Base-by-base conservation (phyloP, 2,888 invertebrate species). In the Tanytarsus gracilentus region DNA sequence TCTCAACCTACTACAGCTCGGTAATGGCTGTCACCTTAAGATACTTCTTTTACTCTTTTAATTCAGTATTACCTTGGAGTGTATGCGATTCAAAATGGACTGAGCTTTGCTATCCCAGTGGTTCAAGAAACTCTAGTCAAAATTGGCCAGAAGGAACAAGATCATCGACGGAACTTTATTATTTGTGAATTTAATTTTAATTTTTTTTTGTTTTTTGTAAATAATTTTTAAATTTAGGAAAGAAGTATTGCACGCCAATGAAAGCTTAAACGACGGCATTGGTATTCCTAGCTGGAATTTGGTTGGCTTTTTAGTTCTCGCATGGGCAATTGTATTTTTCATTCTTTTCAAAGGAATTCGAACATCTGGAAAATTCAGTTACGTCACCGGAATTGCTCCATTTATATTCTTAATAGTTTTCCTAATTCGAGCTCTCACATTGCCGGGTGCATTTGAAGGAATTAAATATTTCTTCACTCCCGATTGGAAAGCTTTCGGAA, bases 371-470 rank as follows among this genome's bases (percentile, higher is more conserved):
- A 84, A 83, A 69, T 81, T 79, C 0, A 82, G 87, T 0, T 88
- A 88, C 67, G 26, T 88, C 67, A 78, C 87, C 6, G 87, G 88
- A 0, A 70, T 87, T 4, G 85, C 85, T 66, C 86, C 86, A 0
- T 84, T 84, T 67, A 72, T 81, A 4, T 78, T 86, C 44, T 77
- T 86, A 71, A 71, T 80, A 59, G 77, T 79, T 18, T 72, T 87
- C 59, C 71, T 86, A 25, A 73, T 85, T n/a, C 73, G 78, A 56
- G 79, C 83, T 1, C 73, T 78, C 1, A 81, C 81, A 0, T 67
- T 84, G 59, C 77, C 78, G 0, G 84, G 84, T 1, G 80, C 85
- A 1, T 63, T 70, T 1, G 70, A 80, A 25, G 85, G 84, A n/a
- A 79, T 84, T 51, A 68, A 78, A 16, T 84, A 78, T 69, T 84